Conservation (phyloP, 2,888 invertebrate genomes). For the Ceriagrion tenellum region DNA sequence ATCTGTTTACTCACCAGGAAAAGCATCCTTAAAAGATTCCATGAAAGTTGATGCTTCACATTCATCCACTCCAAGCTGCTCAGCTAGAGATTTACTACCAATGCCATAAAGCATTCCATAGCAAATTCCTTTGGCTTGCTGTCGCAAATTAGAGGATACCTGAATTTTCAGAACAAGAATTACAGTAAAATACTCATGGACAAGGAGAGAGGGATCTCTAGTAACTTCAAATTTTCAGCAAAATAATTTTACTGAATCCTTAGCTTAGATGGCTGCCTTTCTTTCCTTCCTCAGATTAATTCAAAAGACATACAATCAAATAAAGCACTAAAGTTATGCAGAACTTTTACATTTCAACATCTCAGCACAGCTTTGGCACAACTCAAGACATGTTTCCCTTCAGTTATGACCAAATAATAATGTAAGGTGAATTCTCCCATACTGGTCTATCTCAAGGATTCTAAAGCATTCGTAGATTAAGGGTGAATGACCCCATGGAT, state of each 20-base stretch:
- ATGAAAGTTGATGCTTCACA: constrained; percentile 89
- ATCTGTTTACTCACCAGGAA: constrained; percentile 79
- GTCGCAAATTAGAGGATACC: constrained; percentile 88
- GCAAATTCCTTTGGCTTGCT: constrained; percentile 94
- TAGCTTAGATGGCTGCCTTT: neutral
- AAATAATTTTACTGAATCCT: neutral
- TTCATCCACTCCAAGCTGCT: constrained; percentile 88
- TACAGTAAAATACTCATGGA: neutral
- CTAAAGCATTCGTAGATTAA: no score
- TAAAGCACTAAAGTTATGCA: neutral
- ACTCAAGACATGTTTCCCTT: no score
- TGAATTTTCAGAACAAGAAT: constrained; percentile 73
- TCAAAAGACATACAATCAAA: neutral
- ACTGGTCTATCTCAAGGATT: no score
- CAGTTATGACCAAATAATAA: no score
- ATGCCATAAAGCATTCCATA: constrained; percentile 99
- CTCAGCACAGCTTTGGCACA: no score
- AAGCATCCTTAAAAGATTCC: constrained; percentile 89
- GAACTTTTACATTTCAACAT: neutral
- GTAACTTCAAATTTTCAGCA: neutral
- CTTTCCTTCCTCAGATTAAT: neutral
- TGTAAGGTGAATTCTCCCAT: no score
- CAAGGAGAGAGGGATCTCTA: neutral
- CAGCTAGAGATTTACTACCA: constrained; percentile 90
- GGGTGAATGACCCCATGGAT: no score